Conservation (phyloP, 2,888 invertebrate species). For the Brachylomia viminalis region DNA sequence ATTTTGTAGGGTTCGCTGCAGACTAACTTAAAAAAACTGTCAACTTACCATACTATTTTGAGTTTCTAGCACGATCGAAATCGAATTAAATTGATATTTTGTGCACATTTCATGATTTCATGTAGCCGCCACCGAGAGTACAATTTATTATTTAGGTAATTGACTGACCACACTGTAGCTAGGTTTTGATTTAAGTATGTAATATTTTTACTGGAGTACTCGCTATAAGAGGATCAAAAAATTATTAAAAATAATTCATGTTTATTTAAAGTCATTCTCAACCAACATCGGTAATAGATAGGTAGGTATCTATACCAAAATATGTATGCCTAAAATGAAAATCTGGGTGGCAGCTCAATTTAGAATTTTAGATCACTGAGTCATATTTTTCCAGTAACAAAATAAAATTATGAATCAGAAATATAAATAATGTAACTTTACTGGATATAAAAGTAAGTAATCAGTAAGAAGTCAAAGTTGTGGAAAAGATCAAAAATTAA, state of each 20-base stretch:
- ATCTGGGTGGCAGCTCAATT: slow-evolving; percentile 22
- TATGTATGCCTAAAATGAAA: slow-evolving; percentile 12
- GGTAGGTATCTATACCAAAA: slow-evolving; percentile 3
- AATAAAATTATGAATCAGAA: slow-evolving; percentile 24
- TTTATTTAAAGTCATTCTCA: slow-evolving; percentile 23
- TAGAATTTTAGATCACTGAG: slow-evolving; percentile 36
- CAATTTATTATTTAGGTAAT: not conserved
- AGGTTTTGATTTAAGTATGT: not conserved
- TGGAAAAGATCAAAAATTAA: not conserved
- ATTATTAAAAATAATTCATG: slow-evolving; percentile 11
- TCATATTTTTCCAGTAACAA: slow-evolving; percentile 35
- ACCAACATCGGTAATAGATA: slow-evolving; percentile 19
- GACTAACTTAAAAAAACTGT: not conserved
- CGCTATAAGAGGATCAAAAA: not conserved
- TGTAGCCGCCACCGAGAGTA: not conserved
- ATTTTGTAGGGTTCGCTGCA: slow-evolving; percentile 17
- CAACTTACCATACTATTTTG: not conserved
- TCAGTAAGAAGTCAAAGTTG: not conserved
- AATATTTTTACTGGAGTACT: not conserved
- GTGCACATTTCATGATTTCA: not conserved
- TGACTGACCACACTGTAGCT: not conserved
- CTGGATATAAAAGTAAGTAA: slow-evolving; percentile 3
- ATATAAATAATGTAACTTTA: not conserved
- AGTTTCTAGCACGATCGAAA: not conserved
- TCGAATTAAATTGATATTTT: not conserved